phyloP scores from a whole-genome alignment of 1,140 invertebrate species.

The Lepidotrigona ventralis region DNA sequence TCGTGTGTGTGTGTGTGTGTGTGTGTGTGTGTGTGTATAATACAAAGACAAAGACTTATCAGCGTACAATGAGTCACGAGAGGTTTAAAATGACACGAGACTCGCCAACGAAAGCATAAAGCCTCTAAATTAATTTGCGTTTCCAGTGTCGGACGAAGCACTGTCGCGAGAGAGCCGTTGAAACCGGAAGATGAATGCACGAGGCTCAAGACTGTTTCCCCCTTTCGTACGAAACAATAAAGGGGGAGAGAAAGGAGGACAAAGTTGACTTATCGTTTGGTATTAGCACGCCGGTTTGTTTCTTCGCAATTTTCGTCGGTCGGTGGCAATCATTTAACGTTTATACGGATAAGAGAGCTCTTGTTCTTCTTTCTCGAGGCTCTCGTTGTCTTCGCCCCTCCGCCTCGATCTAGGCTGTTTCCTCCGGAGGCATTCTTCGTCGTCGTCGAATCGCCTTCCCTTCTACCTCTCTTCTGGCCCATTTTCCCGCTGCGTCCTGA shows the following conservation, averaged over 20 bases:
- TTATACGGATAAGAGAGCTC: not conserved
- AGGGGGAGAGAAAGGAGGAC: conserved; percentile 8
- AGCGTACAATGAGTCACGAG: no score
- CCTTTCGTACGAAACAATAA: conserved; percentile 2
- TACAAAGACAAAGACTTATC: no score
- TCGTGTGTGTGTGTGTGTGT: no score
- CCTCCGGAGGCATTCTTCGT: not conserved
- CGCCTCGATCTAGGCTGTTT: not conserved
- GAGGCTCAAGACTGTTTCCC: not conserved
- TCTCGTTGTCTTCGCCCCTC: not conserved
- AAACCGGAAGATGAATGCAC: conserved; percentile 1
- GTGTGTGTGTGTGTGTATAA: no score
- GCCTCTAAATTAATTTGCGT: conserved; percentile 45
- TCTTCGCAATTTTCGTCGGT: conserved; percentile 30
- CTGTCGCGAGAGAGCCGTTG: no score
- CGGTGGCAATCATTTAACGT: conserved; percentile 22
- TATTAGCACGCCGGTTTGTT: conserved; percentile 19
- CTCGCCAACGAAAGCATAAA: conserved; percentile 3
- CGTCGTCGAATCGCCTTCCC: not conserved
- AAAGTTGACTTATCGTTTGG: conserved; percentile 31
- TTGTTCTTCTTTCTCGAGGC: no score
- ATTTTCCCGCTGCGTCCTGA: conserved; percentile 14
- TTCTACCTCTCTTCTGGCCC: conserved; percentile 12
- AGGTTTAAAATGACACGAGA: conserved; percentile 6
- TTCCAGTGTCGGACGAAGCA: not conserved